Conservation (phyloP, 1,140 invertebrate genomes). For the Nephotettix cincticeps region DNA sequence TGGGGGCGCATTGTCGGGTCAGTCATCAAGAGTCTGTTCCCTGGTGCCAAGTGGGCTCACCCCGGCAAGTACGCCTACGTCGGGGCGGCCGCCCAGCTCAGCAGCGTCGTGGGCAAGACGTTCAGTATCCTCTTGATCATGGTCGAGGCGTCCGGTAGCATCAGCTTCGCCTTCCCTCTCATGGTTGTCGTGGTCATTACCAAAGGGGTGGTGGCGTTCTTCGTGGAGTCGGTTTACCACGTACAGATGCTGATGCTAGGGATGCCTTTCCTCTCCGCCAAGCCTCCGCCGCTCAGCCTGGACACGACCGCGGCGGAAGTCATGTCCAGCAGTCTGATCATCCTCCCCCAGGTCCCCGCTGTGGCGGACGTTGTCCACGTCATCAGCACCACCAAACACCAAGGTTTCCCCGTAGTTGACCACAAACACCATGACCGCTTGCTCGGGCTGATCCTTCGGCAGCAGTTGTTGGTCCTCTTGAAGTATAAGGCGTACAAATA, state of each 20-base stretch:
- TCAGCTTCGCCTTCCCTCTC: background rate
- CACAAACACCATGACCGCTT: slow-evolving; percentile 73
- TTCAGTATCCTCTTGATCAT: slow-evolving; percentile 21
- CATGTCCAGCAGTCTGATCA: slow-evolving; percentile 48
- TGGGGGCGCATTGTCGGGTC: slow-evolving; percentile 89
- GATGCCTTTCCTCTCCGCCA: slow-evolving; percentile 64
- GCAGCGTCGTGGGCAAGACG: background rate
- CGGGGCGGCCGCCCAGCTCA: slow-evolving; percentile 11
- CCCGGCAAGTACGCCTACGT: slow-evolving; percentile 19
- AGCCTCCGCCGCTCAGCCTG: slow-evolving; percentile 32
- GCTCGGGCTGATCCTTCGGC: slow-evolving; percentile 82
- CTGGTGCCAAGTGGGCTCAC: slow-evolving; percentile 5
- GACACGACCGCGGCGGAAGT: slow-evolving; percentile 31
- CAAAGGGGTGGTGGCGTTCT: background rate
- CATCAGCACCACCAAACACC: slow-evolving; percentile 76
- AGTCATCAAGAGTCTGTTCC: slow-evolving; percentile 23
- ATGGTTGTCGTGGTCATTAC: slow-evolving; percentile 7
- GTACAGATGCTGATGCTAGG: slow-evolving; percentile 86
- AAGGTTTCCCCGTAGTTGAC: slow-evolving; percentile 89
- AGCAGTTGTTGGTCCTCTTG: slow-evolving; percentile 84
- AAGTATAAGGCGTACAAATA: slow-evolving; percentile 86
- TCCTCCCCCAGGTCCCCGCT: slow-evolving; percentile 76
- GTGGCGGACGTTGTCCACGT: slow-evolving; percentile 80
- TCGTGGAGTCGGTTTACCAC: slow-evolving; percentile 81
- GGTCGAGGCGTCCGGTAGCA: background rate